A percentile compares a stretch with the other conserved stretches of the same genome.
Conservation (phyloP, 2,113 vertebrate species). For the Lanius collurio region DNA sequence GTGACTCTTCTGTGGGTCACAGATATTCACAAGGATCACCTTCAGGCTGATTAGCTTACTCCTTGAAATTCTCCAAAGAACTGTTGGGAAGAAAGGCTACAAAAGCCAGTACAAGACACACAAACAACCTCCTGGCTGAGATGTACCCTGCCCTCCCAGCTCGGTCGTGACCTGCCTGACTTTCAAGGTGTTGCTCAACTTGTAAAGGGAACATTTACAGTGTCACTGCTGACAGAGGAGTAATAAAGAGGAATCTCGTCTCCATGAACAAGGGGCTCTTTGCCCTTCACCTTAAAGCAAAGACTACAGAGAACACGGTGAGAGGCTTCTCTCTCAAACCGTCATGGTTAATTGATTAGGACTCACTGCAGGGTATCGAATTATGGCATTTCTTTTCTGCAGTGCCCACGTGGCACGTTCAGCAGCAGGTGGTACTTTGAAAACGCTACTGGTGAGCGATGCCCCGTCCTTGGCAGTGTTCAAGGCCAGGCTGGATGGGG, state of each 20-base stretch:
- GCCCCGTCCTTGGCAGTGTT: neutral
- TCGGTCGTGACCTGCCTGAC: neutral
- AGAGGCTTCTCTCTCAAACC: too few species aligned
- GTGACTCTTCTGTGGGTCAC: neutral
- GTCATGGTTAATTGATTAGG: fast-evolving
- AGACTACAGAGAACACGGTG: fast-evolving
- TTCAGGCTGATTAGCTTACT: neutral
- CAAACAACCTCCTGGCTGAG: neutral
- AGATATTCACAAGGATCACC: neutral
- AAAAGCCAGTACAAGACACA: fast-evolving
- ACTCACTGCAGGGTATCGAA: neutral
- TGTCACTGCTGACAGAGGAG: neutral
- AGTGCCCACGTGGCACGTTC: neutral
- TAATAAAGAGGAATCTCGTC: neutral
- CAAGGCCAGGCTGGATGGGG: neutral
- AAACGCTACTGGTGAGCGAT: neutral
- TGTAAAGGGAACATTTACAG: neutral
- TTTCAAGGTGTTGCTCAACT: neutral
- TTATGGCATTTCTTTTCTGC: neutral
- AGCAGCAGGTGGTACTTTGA: neutral
- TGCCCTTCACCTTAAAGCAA: neutral
- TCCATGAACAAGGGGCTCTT: neutral
- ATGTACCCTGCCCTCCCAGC: neutral
- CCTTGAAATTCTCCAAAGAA: neutral
- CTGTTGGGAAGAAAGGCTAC: neutral